Conservation (phyloP, 2,888 invertebrate species). For the Alentia gelatinosa region DNA sequence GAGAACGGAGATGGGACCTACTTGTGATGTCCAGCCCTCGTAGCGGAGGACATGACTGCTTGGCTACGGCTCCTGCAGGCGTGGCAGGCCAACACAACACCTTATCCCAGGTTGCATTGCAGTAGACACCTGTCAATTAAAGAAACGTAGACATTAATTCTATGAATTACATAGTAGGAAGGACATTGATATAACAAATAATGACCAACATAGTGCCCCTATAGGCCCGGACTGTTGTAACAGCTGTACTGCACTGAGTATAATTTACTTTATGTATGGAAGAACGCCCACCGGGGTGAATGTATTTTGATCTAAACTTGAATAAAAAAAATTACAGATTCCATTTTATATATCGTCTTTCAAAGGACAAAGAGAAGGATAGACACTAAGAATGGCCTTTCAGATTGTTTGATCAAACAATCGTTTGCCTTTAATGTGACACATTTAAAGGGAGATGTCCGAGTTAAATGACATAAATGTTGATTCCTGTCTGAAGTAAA, state of each 20-base stretch:
- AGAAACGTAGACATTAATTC: not conserved
- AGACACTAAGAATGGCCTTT: too few relatives aligned
- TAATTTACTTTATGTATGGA: not conserved
- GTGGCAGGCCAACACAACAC: slow-evolving; percentile 94
- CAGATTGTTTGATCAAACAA: too few relatives aligned
- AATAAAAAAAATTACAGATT: too few relatives aligned
- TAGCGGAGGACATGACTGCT: slow-evolving; percentile 88
- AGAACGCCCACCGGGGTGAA: too few relatives aligned
- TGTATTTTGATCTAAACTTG: too few relatives aligned
- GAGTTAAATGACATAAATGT: too few relatives aligned
- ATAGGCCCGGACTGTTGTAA: not conserved
- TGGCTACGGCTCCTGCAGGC: slow-evolving; percentile 85
- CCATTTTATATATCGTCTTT: too few relatives aligned
- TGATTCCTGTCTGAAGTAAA: too few relatives aligned
- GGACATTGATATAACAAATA: not conserved
- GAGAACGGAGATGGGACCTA: slow-evolving; percentile 82
- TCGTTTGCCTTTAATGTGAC: too few relatives aligned
- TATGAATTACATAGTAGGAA: not conserved
- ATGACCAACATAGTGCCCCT: not conserved
- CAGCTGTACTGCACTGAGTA: not conserved
- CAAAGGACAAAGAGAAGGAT: too few relatives aligned
- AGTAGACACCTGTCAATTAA: slow-evolving; percentile 71
- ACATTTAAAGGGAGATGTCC: too few relatives aligned
- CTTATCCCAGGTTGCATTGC: slow-evolving; percentile 87
- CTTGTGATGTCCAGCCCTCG: slow-evolving; percentile 88